Evolutionary conservation across 2,797 vertebrate species (phyloP).

Genomic region (Forpus xanthops): DNA sequence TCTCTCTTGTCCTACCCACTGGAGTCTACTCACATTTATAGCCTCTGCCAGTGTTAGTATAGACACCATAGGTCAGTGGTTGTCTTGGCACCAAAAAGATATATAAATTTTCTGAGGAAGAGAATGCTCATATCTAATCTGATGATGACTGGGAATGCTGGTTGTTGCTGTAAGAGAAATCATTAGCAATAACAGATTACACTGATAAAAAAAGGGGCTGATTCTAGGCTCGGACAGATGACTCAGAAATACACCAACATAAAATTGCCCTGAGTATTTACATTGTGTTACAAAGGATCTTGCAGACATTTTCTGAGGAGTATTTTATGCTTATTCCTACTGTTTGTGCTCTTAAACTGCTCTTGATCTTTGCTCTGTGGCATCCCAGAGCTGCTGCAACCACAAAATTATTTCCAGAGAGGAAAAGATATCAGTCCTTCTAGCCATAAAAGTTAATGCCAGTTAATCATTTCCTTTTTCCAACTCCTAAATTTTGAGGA

Average conservation of each 20-base stretch:
- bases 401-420: not conserved
- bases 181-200: not conserved
- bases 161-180: not conserved
- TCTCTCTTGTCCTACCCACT: not conserved
- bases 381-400: not conserved
- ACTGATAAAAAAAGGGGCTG: not conserved
- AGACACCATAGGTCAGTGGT: not conserved
- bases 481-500: not conserved
- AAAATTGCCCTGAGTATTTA: not conserved
- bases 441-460: not conserved
- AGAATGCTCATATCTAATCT: not conserved
- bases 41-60: not conserved
- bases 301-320: not conserved
- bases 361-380: not conserved
- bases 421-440: not conserved
- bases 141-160: not conserved
- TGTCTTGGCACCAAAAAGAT: not conserved
- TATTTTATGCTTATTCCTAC: not conserved
- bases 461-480: not conserved
- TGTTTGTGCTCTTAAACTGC: not conserved
- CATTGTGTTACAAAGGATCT: not conserved
- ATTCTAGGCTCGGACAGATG: not conserved
- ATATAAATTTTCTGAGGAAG: not conserved
- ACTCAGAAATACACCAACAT: not conserved
- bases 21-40: not conserved